phyloP scores from a whole-genome alignment of 2,113 vertebrate genomes.

The Prochilodus magdalenae region DNA sequence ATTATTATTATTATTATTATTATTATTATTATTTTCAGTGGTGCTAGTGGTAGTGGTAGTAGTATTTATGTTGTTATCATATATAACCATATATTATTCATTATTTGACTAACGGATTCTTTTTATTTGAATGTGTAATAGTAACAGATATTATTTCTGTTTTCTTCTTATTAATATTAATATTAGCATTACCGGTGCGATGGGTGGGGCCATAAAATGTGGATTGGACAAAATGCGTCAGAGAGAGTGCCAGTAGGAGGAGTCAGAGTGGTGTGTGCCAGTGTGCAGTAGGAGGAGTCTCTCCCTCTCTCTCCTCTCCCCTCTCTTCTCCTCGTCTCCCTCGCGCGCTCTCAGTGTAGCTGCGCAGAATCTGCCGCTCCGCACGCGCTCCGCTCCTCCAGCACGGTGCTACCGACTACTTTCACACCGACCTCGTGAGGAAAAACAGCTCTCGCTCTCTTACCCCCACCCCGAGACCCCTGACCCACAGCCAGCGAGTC shows the following conservation, averaged over 20 bases:
- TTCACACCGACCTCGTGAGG: not conserved
- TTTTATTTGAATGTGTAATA: no score
- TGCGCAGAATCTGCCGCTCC: slow-evolving; percentile 29
- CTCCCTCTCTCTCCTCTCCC: not conserved
- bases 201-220: not conserved
- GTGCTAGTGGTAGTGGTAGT: not conserved
- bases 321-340: not conserved
- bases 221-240: not conserved
- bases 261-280: not conserved
- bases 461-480: not conserved
- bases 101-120: no score
- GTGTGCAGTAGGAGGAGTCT: slow-evolving; percentile 1
- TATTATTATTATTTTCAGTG: no score
- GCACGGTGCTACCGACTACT: slow-evolving; percentile 24
- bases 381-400: slow-evolving; percentile 32
- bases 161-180: not conserved
- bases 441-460: not conserved
- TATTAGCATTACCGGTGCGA: not conserved
- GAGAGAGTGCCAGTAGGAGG: not conserved
- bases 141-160: no score
- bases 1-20: no score
- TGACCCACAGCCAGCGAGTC: slow-evolving; percentile 2
- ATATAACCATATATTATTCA: no score
- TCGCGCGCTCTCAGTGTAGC: slow-evolving; percentile 27
- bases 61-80: not conserved